Evolutionary conservation across 1,140 invertebrate genomes (phyloP), one percentile per base, ranked within the genome.

Genomic region (Cydia fagiglandana): DNA sequence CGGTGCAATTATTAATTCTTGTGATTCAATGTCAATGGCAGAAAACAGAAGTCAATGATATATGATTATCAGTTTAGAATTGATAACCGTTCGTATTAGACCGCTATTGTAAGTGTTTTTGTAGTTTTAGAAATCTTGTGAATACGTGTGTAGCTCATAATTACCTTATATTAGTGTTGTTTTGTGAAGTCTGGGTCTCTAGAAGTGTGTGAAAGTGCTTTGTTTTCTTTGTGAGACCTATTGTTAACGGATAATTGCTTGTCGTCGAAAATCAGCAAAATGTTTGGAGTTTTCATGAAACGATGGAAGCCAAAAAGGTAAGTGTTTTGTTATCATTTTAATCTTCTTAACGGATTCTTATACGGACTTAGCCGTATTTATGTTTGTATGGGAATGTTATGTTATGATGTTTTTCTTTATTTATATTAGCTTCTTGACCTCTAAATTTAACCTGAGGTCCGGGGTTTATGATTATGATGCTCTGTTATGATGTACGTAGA

Each of bases 271-370:
- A 68, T 68, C 30, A 68, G 81, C 84, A 90, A 88, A 79, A 93
- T 93, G 93, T 89, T 93, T 80, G 93, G 93, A 83, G 93, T 93
- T 24, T 93, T 93, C 79, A 93, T 93, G 79, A 88, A 88, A 68
- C 85, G 91, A 61, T 93, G 93, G 93, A 93, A 92, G 84, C 91
- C 92, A 76, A 93, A 93, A 92, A 93, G 93, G 93, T 93, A 73
- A 56, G 80, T 81, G 68, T 70, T 64, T 30, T 7, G n/a, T 56
- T 7, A 56, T 20, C n/a, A 53, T 17, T 20, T 15, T 0, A 56
- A 17, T 68, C 15, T n/a, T 20, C n/a, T 56, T 1, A 56, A 56
- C 5, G 5, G n/a, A 56, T 20, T 20, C 15, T 56, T 17, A n/a
- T 15, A 56, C 1, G 4, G n/a, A 17, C 7, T 13, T 15, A 53